phyloP scores from a whole-genome alignment of 23 tunicate genomes.

The Trididemnum miniatum region DNA sequence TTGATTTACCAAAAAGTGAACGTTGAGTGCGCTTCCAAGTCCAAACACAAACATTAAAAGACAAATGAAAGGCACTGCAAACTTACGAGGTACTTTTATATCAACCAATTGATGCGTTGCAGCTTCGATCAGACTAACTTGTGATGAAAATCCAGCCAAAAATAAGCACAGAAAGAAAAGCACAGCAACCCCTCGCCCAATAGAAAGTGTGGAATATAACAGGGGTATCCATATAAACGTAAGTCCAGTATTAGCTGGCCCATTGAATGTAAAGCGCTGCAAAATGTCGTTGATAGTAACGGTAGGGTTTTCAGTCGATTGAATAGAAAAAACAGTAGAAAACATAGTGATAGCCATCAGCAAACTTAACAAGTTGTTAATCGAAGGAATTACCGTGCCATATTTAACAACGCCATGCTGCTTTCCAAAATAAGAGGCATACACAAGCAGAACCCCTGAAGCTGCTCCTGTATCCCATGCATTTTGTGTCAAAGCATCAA shows the following conservation, averaged over 20 bases:
- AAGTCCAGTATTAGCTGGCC: slow-evolving; percentile 90
- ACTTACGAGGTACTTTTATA: slow-evolving; percentile 68
- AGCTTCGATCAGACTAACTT: slow-evolving; percentile 65
- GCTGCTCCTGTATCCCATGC: slow-evolving; percentile 98
- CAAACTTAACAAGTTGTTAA: slow-evolving; percentile 76
- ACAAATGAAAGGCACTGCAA: slow-evolving; percentile 72
- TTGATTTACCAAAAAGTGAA: slow-evolving; percentile 74
- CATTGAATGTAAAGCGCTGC: slow-evolving; percentile 65
- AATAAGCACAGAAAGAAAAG: slow-evolving; percentile 71
- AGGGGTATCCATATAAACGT: slow-evolving; percentile 88
- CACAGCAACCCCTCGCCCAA: slow-evolving; percentile 64
- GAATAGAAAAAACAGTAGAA: slow-evolving; percentile 73
- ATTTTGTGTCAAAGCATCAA: slow-evolving; percentile 86
- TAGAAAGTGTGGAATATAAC: slow-evolving; percentile 41
- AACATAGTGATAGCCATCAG: slow-evolving; percentile 85
- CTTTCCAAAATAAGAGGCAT: slow-evolving; percentile 73
- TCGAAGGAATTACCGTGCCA: slow-evolving; percentile 62
- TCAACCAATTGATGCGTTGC: slow-evolving; percentile 68
- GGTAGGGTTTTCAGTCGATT: slow-evolving; percentile 49
- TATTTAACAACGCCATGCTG: slow-evolving; percentile 82
- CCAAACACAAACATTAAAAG: slow-evolving; percentile 63
- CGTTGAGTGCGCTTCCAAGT: slow-evolving; percentile 68
- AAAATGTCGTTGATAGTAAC: slow-evolving; percentile 55
- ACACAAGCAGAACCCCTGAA: slow-evolving; percentile 61
- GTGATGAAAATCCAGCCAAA: slow-evolving; percentile 81